Conservation (phyloP, 2,113 vertebrate genomes). For the Asarcornis scutulata region DNA sequence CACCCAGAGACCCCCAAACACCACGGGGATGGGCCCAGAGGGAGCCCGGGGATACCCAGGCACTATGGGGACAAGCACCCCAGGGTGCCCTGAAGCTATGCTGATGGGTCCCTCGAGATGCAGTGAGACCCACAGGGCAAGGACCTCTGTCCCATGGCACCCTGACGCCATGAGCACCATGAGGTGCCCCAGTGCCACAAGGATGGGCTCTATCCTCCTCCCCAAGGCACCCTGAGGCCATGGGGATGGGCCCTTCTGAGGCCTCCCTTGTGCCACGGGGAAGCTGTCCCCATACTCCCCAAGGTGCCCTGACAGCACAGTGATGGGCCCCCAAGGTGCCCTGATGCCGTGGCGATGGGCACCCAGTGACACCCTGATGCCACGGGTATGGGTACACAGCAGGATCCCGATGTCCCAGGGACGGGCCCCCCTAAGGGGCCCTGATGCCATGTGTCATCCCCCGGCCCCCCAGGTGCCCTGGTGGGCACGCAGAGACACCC, state of each 20-base stretch:
- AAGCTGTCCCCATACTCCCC: too few relatives aligned
- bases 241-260: background rate
- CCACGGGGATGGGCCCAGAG: background rate
- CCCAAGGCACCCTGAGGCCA: background rate
- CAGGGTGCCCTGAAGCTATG: too few relatives aligned
- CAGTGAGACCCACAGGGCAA: too few relatives aligned
- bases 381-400: background rate
- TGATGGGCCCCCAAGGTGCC: background rate
- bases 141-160: too few relatives aligned
- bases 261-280: too few relatives aligned
- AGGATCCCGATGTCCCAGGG: too few relatives aligned
- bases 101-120: too few relatives aligned
- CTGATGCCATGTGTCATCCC: background rate
- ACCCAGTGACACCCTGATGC: too few relatives aligned
- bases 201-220: background rate
- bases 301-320: fast-evolving
- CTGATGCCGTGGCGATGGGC: fast-evolving
- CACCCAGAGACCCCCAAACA: too few relatives aligned
- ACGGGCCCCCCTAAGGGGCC: background rate
- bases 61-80: background rate
- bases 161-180: too few relatives aligned
- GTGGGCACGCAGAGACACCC: too few relatives aligned
- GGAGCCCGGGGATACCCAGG: background rate
- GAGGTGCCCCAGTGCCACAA: background rate
- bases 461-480: background rate